Evolutionary conservation across 2,113 vertebrate genomes (phyloP).

Genomic region (Copsychus sechellarum): DNA sequence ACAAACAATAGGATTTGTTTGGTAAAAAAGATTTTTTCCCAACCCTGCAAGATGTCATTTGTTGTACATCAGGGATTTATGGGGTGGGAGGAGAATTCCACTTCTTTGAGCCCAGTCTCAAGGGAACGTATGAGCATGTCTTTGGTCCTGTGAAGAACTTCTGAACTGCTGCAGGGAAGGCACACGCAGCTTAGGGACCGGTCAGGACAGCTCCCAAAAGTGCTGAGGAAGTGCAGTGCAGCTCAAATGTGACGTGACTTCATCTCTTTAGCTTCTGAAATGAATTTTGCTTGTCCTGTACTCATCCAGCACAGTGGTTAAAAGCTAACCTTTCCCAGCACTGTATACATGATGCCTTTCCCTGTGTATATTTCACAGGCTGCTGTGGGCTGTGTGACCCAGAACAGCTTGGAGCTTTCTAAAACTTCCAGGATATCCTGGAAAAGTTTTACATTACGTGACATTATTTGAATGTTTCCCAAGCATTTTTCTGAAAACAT

Average conservation of each 20-base stretch:
- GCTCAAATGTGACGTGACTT: background rate
- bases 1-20: constrained; percentile 13
- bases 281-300: background rate
- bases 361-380: background rate
- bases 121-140: background rate
- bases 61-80: background rate
- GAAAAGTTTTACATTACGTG: background rate
- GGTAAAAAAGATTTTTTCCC: background rate
- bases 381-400: background rate
- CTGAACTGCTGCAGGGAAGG: background rate
- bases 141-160: background rate
- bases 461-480: background rate
- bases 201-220: background rate
- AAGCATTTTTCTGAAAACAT: background rate
- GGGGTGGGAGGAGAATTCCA: background rate
- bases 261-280: background rate
- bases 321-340: background rate
- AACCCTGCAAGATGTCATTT: background rate
- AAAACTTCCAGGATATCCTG: background rate
- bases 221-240: background rate
- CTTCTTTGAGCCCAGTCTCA: background rate
- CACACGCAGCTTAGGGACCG: background rate
- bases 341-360: background rate
- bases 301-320: background rate
- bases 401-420: background rate